Base-by-base conservation (phyloP, 2,797 vertebrate species). In the Pseudocheirus occidentalis region DNA sequence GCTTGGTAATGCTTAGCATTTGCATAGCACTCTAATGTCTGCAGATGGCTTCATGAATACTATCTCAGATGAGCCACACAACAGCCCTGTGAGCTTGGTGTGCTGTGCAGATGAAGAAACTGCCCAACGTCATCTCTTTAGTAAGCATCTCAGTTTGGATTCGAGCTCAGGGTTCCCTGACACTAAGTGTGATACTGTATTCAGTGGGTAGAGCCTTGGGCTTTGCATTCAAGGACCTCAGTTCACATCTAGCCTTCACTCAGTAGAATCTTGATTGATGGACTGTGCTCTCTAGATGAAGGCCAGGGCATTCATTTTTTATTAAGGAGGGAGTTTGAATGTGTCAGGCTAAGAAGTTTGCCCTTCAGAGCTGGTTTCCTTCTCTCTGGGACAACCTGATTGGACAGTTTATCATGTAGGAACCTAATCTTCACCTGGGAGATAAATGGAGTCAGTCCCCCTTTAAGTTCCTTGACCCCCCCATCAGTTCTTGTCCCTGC, bases 381-480 rank as follows among this genome's bases (percentile, higher is more conserved):
- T 92, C 52, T 92, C 94, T 95, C 92, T 95, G 62, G 59, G 31
- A 92, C 95, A 50, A 46, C 54, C 34, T 95, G 21, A 93, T 94
- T 91, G 94, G 92, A 62, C 90, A 95, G 1, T 92, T 92, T 81
- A 91, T 81, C 62, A 0, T 94, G n/a, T 92, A 94, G 92, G 55
- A 54, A 54, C 0, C 7, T 46, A 2, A 94, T 95, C 21, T 52
- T 94, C 31, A 58, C n/a, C 90, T 92, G 59, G 53, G 94, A 93
- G 94, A 91, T 90, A 24, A 50, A 4, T 73, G 31, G 56, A 62
- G 1, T 54, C 10, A 54, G 53, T 92, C 0, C 0, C 53, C 29
- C 6, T 94, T 96, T 93, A 24, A 29, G 18, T 94, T 95, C 96
- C 31, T 91, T 87, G 91, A 56, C 87, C 34, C 52, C 34, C 52